phyloP scores from a whole-genome alignment of 2,888 invertebrate genomes.

The Hirtodrosophila trivittata region DNA sequence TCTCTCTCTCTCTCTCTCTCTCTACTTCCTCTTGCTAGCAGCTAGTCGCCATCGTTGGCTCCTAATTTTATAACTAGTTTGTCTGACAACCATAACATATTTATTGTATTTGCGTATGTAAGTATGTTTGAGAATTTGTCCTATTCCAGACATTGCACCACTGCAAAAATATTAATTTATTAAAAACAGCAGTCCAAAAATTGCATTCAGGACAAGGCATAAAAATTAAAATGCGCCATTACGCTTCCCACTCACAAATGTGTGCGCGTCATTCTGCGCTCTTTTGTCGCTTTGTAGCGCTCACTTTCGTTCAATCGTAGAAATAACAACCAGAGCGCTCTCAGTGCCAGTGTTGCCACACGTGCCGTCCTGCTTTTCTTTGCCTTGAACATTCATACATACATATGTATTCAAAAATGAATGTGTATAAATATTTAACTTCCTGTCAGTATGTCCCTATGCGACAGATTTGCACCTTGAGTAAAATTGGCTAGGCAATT shows the following conservation, averaged over 20 bases:
- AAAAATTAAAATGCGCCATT: conserved; percentile 40
- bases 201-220: conserved; percentile 35
- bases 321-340: conserved; percentile 25
- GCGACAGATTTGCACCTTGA: conserved; percentile 19
- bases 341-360: conserved; percentile 49
- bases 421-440: conserved; percentile 18
- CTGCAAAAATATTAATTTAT: conserved; percentile 1
- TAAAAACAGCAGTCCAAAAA: conserved; percentile 17
- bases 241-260: conserved; percentile 25
- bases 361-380: conserved; percentile 37
- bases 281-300: conserved; percentile 22
- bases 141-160: neutral
- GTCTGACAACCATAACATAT: conserved; percentile 34
- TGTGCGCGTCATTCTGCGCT: conserved; percentile 24
- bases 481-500: conserved; percentile 13
- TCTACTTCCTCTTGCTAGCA: conserved; percentile 23
- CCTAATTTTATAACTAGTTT: conserved; percentile 51
- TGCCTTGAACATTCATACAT: conserved; percentile 12
- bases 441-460: conserved; percentile 29
- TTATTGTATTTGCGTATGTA: neutral
- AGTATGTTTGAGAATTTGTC: neutral
- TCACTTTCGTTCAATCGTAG: conserved; percentile 27
- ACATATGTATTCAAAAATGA: neutral
- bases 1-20: neutral
- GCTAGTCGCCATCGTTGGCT: conserved; percentile 26